Percentiles rank a stretch among this genome's conserved stretches.
These are phyloP conservation scores for Parazoanthus darwini DNA, from an alignment of 92 coral and sea anemone species.

Conservation along the genomic window DNA sequence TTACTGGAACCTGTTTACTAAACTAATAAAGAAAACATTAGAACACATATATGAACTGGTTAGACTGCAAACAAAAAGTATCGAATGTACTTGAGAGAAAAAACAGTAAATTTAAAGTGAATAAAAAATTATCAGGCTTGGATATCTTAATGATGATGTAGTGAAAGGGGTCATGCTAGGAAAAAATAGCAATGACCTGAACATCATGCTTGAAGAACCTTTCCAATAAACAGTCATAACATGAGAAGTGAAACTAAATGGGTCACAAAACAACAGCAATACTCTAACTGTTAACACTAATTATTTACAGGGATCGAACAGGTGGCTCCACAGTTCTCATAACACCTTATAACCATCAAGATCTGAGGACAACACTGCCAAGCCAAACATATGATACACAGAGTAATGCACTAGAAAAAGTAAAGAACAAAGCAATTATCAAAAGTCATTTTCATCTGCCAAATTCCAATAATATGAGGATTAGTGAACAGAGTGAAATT, in stretches of 20 bases:
- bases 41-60: too few species aligned
- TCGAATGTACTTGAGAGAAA: too few species aligned
- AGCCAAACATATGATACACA: not conserved
- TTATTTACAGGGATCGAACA: conserved; percentile 14
- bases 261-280: conserved; percentile 26
- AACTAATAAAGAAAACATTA: too few species aligned
- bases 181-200: not conserved
- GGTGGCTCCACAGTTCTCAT: conserved; percentile 2
- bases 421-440: not conserved
- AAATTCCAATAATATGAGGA: not conserved
- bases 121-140: not conserved
- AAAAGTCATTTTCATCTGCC: too few species aligned
- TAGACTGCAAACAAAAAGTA: too few species aligned
- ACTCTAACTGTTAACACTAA: not conserved
- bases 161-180: not conserved
- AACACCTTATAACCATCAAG: not conserved
- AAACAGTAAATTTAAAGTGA: not conserved
- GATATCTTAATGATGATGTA: conserved; percentile 16
- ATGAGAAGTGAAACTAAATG: not conserved
- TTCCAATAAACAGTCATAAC: conserved; percentile 18
- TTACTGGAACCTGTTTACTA: too few species aligned
- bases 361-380: not conserved
- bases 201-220: conserved; percentile 20
- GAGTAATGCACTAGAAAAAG: not conserved
- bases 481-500: not conserved